Base-by-base conservation (phyloP, 2,113 vertebrate genomes). In the Anguilla japonica region DNA sequence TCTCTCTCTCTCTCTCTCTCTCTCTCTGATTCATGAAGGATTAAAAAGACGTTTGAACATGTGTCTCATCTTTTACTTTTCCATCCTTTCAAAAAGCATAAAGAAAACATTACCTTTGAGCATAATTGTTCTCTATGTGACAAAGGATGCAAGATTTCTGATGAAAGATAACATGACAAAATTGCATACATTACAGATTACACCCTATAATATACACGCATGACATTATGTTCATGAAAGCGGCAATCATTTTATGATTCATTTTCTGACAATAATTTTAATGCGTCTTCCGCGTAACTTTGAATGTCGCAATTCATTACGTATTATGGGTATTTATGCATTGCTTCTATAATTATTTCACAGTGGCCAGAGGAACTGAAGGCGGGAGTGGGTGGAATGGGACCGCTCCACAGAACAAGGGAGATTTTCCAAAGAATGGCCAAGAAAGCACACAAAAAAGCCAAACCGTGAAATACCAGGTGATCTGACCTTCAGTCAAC, bases 401-500 rank as follows among this genome's bases (percentile, higher is more conserved):
- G 34, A 34, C 34, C 1, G 34, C 34, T 34, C 34, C 60, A 63
- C 18, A 63, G 60, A 18, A 14, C 60, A 63, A 63, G 4, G 20
- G 14, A 63, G 60, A 14, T 63, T 16, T 63, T 1, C 4, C 60
- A 1, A 20, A 22, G 60, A 18, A 18, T 63, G 60, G 60, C 60
- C 60, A 63, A 63, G 60, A 63, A 63, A 22, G 26, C 16, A 71
- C 20, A 71, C 26, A n/a, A 9, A n/a, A 71, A 13, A 75, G 18
- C 71, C 26, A 34, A 6, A 75, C 20, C 5, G 60, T 67, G 60
- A 75, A 75, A 75, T 75, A 75, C 22, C 71, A 75, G 71, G 71
- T 75, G n/a, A 75, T 75, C 71, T 34, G 71, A 75, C 71, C 71
- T 75, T 75, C 71, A 75, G 71, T 75, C 71, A 75, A 75, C 71